Base-by-base conservation (phyloP, 64 coral and sea anemone species). In the Platygyra sinensis region DNA sequence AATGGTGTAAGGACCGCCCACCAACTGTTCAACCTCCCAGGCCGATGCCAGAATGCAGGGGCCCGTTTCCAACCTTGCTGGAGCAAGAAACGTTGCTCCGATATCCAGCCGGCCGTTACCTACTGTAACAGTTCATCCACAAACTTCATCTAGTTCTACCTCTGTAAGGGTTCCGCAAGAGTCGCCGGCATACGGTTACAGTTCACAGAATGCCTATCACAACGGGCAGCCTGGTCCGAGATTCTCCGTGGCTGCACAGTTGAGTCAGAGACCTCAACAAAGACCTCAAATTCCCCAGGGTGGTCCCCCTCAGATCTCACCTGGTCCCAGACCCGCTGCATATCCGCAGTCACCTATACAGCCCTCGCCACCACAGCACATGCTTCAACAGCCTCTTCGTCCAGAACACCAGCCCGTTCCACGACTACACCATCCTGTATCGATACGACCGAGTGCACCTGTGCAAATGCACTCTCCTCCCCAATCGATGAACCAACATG, bases 51-150 rank as follows among this genome's bases (percentile, higher is more conserved):
- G 90, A 80, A 52, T 63, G 36, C n/a, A 75, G 62, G 69, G 71
- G 52, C 16, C 74, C 59, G 3, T 83, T 57, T 31, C 64, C 49
- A 67, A 33, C 69, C 17, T 71, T 36, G 36, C 71, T 8, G 29
- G 22, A 20, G 75, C 88, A 71, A 55, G 65, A 31, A 85, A 30
- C 16, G 30, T 57, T 54, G 29, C 72, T 54, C 46, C 80, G n/a
- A 10, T 63, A 72, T 72, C 93, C 0, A 77, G 42, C 42, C 92
- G 92, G 13, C 89, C 89, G 39, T 63, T 86, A 50, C 96, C 96
- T 0, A 98, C 96, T 18, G 96, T 88, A 4, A 98, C 96, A 24
- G 96, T 98, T n/a, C 93, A 94, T 86, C 96, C 96, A 20, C 96
- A 98, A 55, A 88, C 94, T 72, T 71, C 79, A 19, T 79, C 80